Evolutionary conservation across 2,113 vertebrate genomes (phyloP).

Genomic region (Promerops cafer): DNA sequence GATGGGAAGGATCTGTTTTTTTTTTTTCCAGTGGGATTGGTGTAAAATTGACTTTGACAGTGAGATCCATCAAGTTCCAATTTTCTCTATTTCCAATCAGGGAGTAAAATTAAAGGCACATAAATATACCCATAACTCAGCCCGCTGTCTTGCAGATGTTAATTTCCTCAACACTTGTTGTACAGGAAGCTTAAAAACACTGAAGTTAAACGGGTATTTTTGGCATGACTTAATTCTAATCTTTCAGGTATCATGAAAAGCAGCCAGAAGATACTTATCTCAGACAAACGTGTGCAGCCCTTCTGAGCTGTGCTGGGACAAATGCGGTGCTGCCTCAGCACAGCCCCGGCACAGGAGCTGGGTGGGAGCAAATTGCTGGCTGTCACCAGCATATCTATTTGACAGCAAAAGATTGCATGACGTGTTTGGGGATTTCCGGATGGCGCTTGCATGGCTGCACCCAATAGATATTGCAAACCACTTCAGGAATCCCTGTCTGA

Average conservation of each 20-base stretch:
- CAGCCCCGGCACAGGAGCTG: fast-evolving
- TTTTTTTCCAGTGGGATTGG: neutral
- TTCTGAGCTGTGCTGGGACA: neutral
- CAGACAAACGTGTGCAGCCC: neutral
- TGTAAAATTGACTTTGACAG: neutral
- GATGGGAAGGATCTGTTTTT: neutral
- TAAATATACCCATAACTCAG: neutral
- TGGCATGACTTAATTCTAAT: neutral
- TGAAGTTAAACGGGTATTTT: neutral
- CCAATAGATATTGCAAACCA: neutral
- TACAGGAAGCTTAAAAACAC: neutral
- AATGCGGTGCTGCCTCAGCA: fast-evolving
- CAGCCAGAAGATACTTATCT: neutral
- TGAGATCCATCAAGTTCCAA: neutral
- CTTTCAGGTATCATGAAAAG: neutral
- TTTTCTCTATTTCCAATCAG: neutral
- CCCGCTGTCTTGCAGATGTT: neutral
- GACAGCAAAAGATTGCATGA: neutral
- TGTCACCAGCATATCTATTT: neutral
- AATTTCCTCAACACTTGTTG: neutral
- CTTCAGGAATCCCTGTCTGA: neutral
- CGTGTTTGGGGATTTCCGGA: neutral
- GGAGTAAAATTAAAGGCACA: neutral
- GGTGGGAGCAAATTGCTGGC: neutral
- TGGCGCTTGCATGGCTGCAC: neutral